Conservation (phyloP, 2,888 invertebrate genomes). For the Cantharis rufa region DNA sequence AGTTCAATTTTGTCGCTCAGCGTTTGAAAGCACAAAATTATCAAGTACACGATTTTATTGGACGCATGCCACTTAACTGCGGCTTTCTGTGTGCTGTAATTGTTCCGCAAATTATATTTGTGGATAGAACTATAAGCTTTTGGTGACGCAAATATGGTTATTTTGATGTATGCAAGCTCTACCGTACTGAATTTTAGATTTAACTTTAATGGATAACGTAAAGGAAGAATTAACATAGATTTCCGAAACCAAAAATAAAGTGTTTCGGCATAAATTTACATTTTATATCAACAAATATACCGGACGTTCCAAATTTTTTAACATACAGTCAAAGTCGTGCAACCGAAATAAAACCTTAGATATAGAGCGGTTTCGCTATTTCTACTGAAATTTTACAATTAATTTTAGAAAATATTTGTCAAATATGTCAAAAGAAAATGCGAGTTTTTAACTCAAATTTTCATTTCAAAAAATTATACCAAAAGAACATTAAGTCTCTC, state of each 20-base stretch:
- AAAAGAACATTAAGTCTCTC: no score
- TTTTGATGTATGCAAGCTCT: slow-evolving; percentile 47
- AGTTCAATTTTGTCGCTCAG: slow-evolving; percentile 32
- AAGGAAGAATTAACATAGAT: not conserved
- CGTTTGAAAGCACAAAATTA: slow-evolving; percentile 40
- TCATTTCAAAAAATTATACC: no score
- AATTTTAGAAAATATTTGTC: no score
- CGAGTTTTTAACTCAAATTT: no score
- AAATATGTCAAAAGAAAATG: no score
- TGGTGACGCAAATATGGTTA: slow-evolving; percentile 51
- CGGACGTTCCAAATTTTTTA: not conserved
- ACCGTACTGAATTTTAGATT: slow-evolving; percentile 15
- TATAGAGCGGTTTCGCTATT: no score
- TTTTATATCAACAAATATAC: not conserved
- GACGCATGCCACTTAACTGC: slow-evolving; percentile 53
- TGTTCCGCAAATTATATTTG: slow-evolving; percentile 57
- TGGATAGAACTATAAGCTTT: slow-evolving; percentile 52
- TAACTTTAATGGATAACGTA: slow-evolving; percentile 8
- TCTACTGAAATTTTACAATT: no score
- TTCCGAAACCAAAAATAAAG: not conserved
- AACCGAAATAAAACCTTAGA: not conserved
- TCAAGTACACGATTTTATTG: slow-evolving; percentile 36
- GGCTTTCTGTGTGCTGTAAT: slow-evolving; percentile 55
- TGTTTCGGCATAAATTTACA: not conserved
- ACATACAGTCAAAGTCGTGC: not conserved